phyloP scores from a whole-genome alignment of 2,888 invertebrate species.

The Rhynchonema sp. region DNA sequence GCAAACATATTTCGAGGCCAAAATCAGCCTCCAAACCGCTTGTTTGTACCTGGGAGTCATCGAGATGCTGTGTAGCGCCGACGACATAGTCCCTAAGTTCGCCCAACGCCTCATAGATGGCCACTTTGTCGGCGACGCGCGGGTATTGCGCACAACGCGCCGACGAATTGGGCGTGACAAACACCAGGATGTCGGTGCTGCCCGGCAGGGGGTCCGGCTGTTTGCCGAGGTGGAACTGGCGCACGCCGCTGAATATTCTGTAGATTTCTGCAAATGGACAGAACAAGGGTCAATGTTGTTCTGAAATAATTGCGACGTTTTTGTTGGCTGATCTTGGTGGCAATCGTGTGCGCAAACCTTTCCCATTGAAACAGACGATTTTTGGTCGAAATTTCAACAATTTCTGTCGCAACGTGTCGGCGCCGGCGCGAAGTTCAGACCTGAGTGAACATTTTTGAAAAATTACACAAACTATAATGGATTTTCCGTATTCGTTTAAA shows the following conservation, averaged over 20 bases:
- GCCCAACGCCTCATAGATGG: conserved; percentile 62
- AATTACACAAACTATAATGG: no score
- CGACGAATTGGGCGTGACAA: conserved; percentile 97
- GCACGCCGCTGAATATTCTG: conserved; percentile 88
- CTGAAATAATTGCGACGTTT: not conserved
- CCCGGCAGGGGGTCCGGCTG: conserved; percentile 59
- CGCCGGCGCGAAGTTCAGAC: conserved; percentile 40
- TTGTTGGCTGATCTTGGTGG: no score
- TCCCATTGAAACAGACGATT: conserved; percentile 94
- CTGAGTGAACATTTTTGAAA: no score
- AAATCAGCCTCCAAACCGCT: no score
- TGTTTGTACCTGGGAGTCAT: not conserved
- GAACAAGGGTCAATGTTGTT: not conserved
- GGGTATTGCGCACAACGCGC: conserved; percentile 89
- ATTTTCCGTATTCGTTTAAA: no score
- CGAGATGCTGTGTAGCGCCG: not conserved
- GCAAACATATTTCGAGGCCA: not conserved
- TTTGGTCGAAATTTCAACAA: conserved; percentile 76
- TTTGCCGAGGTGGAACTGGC: conserved; percentile 86
- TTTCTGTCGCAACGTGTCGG: conserved; percentile 66
- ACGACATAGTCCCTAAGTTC: conserved; percentile 3
- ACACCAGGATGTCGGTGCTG: conserved; percentile 61
- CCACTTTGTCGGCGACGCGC: conserved; percentile 90
- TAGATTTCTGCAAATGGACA: conserved; percentile 44
- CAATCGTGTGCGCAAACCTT: conserved; percentile 48